A percentile compares a stretch with the other conserved stretches of the same genome.
Conservation (phyloP, 2,113 vertebrate species). For the Xyrauchen texanus region DNA sequence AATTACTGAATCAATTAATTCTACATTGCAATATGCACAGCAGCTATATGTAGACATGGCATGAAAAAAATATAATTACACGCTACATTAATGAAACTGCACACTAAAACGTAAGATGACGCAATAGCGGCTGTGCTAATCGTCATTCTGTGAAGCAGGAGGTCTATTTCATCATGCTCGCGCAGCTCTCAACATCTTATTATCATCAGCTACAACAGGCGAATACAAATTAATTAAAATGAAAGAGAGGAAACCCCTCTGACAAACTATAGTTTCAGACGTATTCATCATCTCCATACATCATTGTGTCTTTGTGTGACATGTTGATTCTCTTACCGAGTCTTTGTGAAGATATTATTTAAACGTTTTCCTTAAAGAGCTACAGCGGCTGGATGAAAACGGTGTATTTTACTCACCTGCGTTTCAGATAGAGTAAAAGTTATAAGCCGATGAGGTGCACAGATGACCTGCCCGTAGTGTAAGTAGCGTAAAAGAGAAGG, state of each 20-base stretch:
- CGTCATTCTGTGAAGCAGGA: slow-evolving; percentile 18
- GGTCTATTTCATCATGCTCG: slow-evolving; percentile 10
- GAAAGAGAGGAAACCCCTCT: neutral
- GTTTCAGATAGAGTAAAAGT: neutral
- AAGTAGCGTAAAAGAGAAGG: slow-evolving; percentile 61
- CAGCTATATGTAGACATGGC: neutral
- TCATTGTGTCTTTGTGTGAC: neutral
- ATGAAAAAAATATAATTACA: neutral
- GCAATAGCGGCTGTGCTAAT: neutral
- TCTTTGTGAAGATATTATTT: neutral
- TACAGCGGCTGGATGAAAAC: neutral
- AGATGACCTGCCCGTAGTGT: slow-evolving; percentile 54
- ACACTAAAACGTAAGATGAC: neutral
- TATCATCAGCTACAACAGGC: neutral
- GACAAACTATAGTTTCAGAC: neutral
- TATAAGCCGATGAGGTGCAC: slow-evolving; percentile 60
- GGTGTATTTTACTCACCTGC: slow-evolving; percentile 38
- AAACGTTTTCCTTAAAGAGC: no score
- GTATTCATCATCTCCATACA: neutral
- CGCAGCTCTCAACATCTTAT: neutral
- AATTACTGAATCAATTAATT: neutral
- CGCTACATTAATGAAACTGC: neutral
- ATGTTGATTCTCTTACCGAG: neutral
- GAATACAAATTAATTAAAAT: neutral
- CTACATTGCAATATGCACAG: neutral